Base-by-base conservation (phyloP, 2,113 vertebrate species). In the Mormoops blainvillei region DNA sequence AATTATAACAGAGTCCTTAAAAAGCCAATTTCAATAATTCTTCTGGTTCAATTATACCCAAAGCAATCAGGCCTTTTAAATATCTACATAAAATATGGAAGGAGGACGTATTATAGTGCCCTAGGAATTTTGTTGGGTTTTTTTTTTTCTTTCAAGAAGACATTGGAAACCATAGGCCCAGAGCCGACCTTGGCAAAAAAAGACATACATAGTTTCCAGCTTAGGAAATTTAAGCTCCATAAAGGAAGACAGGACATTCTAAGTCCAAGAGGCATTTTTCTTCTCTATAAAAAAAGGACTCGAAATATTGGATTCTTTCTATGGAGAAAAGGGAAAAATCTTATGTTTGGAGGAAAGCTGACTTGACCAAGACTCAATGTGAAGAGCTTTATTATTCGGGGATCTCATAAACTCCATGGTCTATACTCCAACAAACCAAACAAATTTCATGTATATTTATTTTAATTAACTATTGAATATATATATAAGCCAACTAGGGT, bases 1-100 rank as follows among this genome's bases (percentile, higher is more conserved):
- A 71, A 36, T 88, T 91, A 74, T 58, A 92, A 65, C 54, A 50
- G 4, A 54, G 36, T 87, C 14, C 24, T 80, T 87, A 31, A 95
- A 96, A 95, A 92, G 63, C 10, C 54, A 93, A 63, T 88, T 96
- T 16, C 9, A 96, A 56, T 90, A 83, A 86, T 94, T 76, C 6
- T 76, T 82, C 45, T 94, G 45, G 16, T 65, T 7, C 8, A 81
- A 8, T 85, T 70, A 73, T 54, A 77, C 10, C 22, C 61, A 71
- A 91, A 89, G 54, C 19, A 86, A 86, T 67, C 3, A 41, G 16
- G 4, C 9, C 4, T 82, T 71, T 95, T 19, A 96, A 91, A 70
- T 68, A 26, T 31, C 67, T 73, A 91, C 15, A 63, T 71, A 85
- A 82, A 81, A 36, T 96, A 45, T 81, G 45, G 19, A 94, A 48